A percentile compares a stretch with the other conserved stretches of the same genome.
Evolutionary conservation across 2,797 vertebrate species (phyloP).

Genomic region (Selene dorsalis): DNA sequence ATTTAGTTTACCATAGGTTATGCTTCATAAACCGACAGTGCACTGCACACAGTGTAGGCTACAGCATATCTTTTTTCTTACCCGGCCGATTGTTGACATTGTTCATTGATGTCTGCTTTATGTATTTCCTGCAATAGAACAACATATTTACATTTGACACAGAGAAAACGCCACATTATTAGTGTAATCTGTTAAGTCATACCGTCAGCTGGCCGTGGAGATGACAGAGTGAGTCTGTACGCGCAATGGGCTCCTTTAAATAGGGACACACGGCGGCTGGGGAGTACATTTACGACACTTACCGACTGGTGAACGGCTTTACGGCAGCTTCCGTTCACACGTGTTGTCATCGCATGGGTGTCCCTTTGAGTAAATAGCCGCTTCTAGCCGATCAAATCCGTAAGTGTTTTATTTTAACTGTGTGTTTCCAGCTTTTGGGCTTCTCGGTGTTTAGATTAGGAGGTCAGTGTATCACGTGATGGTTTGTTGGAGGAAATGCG

Average conservation of each 20-base stretch:
- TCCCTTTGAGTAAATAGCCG: background rate
- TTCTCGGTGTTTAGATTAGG: accelerated
- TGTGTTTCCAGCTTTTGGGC: accelerated
- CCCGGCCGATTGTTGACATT: constrained; percentile 61
- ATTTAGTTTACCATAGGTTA: too few relatives aligned
- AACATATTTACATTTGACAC: background rate
- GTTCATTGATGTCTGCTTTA: background rate
- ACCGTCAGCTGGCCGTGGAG: background rate
- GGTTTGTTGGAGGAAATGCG: background rate
- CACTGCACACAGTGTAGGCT: background rate
- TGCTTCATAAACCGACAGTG: background rate
- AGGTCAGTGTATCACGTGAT: accelerated
- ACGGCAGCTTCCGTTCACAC: constrained; percentile 61
- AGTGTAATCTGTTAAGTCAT: background rate
- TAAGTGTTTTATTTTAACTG: constrained; percentile 17
- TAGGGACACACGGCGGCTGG: too few relatives aligned
- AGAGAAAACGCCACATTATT: too few relatives aligned
- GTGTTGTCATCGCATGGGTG: constrained; percentile 68
- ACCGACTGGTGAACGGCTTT: constrained; percentile 2
- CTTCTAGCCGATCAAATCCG: background rate
- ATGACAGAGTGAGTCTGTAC: too few relatives aligned
- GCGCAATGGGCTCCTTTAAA: too few relatives aligned
- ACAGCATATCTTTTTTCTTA: constrained; percentile 24
- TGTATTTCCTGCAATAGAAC: background rate
- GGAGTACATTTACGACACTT: constrained; percentile 56